Base-by-base conservation (phyloP, 2,888 invertebrate species). In the Mycalesis mineus region DNA sequence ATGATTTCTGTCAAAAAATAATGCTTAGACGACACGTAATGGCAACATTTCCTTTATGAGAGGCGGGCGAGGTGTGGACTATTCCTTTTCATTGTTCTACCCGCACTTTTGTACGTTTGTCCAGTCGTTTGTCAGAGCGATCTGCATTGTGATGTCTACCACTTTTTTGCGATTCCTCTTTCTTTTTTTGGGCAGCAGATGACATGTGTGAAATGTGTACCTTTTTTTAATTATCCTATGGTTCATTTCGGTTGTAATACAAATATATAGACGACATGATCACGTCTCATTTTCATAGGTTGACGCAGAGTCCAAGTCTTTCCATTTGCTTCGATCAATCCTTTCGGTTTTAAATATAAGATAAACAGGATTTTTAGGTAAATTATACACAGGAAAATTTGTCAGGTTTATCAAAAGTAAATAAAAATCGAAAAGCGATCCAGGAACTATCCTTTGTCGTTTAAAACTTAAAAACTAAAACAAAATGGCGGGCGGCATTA, bases 51-150 rank as follows among this genome's bases (percentile, higher is more conserved):
- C 29, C 50, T 54, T 28, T 61, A 57, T 55, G 51, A 52, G 71
- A 68, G 65, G 73, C 75, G 75, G 70, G 73, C 68, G 75, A 77
- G 78, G 80, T 84, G 83, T 83, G 81, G 83, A 84, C 83, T 42
- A 52, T 82, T 81, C 72, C 82, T 80, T 80, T 73, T 75, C 66
- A 72, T 78, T 75, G 73, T 73, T 42, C 59, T 60, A 66, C 64
- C 64, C 60, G 68, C 68, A 69, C 70, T 64, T 68, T 75, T 71
- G 68, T 68, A 58, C 57, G 55, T 49, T 53, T 57, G 50, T 51
- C 33, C 28, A 44, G 36, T 14, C 44, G 55, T 42, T 47, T 40
- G 57, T 52, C 29, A 37, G 48, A 52, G 55, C 60, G 60, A 62
- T 50, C 52, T 60, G 62, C 62, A 60, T 62, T 62, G 62, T 62